These are phyloP conservation scores for Sebastes minor DNA, from an alignment of 2,797 vertebrate genomes.

Conservation along the genomic window DNA sequence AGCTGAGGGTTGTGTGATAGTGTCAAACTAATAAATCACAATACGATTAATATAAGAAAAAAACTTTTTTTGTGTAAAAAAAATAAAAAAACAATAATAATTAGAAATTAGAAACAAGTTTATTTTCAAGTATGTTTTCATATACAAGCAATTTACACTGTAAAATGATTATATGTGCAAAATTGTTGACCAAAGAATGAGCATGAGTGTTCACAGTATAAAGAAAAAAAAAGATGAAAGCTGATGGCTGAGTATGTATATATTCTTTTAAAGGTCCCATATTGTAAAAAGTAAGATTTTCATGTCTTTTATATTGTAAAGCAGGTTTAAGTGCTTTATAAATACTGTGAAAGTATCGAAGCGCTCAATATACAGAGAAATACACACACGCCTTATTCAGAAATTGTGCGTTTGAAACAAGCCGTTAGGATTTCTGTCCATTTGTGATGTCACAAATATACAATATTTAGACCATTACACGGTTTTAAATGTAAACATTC, in stretches of 20 bases:
- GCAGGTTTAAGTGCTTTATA: too few species aligned
- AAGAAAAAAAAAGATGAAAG: neutral
- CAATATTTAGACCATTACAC: too few species aligned
- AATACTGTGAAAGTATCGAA: too few species aligned
- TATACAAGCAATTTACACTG: neutral
- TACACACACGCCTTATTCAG: too few species aligned
- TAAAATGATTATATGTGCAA: neutral
- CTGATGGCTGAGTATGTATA: neutral
- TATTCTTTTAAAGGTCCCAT: too few species aligned
- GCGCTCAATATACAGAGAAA: too few species aligned
- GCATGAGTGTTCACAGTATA: neutral
- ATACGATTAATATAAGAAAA: neutral
- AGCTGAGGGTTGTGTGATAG: neutral
- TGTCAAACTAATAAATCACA: neutral
- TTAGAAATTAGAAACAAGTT: neutral
- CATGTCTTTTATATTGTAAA: too few species aligned
- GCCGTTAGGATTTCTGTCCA: too few species aligned
- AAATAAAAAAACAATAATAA: neutral
- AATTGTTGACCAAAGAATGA: neutral
- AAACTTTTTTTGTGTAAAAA: fast-evolving
- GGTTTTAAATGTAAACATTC: too few species aligned
- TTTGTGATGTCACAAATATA: too few species aligned
- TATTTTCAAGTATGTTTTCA: neutral
- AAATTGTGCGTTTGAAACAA: too few species aligned
- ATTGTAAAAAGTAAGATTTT: too few species aligned